Percentiles rank a stretch among this genome's conserved stretches.
phyloP scores from a whole-genome alignment of 2,888 invertebrate species.

The Conomelus anceps region DNA sequence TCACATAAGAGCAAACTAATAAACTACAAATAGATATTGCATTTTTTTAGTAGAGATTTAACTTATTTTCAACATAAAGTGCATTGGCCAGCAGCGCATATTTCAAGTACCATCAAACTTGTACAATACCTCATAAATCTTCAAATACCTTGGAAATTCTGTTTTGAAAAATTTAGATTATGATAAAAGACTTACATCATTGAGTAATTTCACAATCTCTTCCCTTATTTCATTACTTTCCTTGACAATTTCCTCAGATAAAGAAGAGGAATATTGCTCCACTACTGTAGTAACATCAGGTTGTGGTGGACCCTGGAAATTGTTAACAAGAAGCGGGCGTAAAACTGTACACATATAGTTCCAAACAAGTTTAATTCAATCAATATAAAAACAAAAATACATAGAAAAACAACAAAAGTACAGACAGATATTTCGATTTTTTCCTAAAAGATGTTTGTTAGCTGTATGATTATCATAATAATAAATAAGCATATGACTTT shows the following conservation, averaged over 20 bases:
- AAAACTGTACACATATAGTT: neutral
- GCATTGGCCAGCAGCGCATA: too few relatives aligned
- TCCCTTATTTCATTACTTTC: constrained; percentile 56
- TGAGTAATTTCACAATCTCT: constrained; percentile 60
- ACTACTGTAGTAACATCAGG: constrained; percentile 57
- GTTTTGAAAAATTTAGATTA: too few relatives aligned
- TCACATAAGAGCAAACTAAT: too few relatives aligned
- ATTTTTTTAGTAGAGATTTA: neutral
- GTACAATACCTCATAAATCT: too few relatives aligned
- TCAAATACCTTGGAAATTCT: too few relatives aligned
- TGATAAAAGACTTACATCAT: constrained; percentile 54
- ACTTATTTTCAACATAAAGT: neutral
- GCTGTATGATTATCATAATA: too few relatives aligned
- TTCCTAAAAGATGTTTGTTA: too few relatives aligned
- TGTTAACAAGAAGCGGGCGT: neutral
- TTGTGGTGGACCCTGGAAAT: constrained; percentile 60
- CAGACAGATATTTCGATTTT: too few relatives aligned
- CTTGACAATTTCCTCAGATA: constrained; percentile 55
- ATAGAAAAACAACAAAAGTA: too few relatives aligned
- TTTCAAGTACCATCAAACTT: too few relatives aligned
- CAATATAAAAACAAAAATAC: too few relatives aligned
- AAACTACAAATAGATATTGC: neutral
- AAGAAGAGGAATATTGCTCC: constrained; percentile 35
- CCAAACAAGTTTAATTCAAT: neutral
- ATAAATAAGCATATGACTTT: too few relatives aligned